These are phyloP conservation scores for Lordiphosa collinella DNA, from an alignment of 1,140 invertebrate genomes.

Conservation along the genomic window DNA sequence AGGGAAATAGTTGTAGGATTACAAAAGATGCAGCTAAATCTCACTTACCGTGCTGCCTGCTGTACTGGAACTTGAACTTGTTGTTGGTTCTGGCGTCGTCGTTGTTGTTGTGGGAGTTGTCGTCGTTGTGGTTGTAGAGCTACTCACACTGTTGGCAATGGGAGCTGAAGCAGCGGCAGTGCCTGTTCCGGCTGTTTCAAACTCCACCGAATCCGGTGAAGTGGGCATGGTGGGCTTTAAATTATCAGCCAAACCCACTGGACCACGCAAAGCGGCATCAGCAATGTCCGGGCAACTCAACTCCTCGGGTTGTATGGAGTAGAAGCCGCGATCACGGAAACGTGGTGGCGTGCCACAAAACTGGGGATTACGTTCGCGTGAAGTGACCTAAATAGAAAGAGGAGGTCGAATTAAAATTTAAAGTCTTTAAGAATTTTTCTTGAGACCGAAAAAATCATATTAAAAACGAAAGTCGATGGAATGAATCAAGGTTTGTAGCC, in stretches of 20 bases:
- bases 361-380: slow-evolving; percentile 93
- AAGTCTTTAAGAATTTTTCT: too few species aligned
- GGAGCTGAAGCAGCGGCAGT: slow-evolving; percentile 68
- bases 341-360: slow-evolving; percentile 92
- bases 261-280: slow-evolving; percentile 73
- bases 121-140: slow-evolving; percentile 50
- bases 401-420: neutral
- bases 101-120: slow-evolving; percentile 53
- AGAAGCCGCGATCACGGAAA: slow-evolving; percentile 90
- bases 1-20: slow-evolving; percentile 3
- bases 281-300: slow-evolving; percentile 80
- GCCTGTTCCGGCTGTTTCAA: slow-evolving; percentile 36
- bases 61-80: slow-evolving; percentile 32
- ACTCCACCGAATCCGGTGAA: slow-evolving; percentile 69
- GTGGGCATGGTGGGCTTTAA: slow-evolving; percentile 63
- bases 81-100: slow-evolving; percentile 46
- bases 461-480: slow-evolving; percentile 2
- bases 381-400: slow-evolving; percentile 81
- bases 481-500: slow-evolving; percentile 8
- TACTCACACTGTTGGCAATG: slow-evolving; percentile 74
- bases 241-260: slow-evolving; percentile 81
- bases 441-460: too few species aligned
- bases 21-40: neutral
- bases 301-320: slow-evolving; percentile 90
- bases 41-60: slow-evolving; percentile 51